Evolutionary conservation across 2,113 vertebrate species (phyloP).

Genomic region (Apaloderma vittatum): DNA sequence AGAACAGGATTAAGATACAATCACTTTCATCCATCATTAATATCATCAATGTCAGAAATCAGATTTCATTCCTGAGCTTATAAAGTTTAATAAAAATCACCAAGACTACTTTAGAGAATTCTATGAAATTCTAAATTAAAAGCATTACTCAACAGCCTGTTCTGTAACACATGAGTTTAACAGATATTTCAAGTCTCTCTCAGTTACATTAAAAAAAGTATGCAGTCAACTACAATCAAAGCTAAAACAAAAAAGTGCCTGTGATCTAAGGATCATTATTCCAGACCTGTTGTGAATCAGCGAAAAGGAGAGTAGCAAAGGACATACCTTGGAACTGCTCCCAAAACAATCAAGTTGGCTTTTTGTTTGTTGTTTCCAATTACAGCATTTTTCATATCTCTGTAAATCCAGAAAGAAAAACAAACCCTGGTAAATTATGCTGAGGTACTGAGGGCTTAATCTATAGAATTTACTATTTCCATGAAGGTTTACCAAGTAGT

Average conservation of each 20-base stretch:
- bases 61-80: constrained; percentile 13
- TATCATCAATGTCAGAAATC: not conserved
- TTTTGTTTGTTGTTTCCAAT: constrained; percentile 99
- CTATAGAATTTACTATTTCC: constrained; percentile 67
- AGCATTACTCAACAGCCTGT: constrained; percentile 35
- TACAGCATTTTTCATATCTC: constrained; percentile 99
- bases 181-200: constrained; percentile 39
- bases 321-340: constrained; percentile 96
- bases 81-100: constrained; percentile 9
- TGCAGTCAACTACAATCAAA: constrained; percentile 54
- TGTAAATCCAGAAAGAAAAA: constrained; percentile 83
- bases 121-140: constrained; percentile 37
- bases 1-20: constrained; percentile 31
- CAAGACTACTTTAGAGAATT: not conserved
- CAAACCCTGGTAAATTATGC: constrained; percentile 73
- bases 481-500: constrained; percentile 29
- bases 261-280: constrained; percentile 52
- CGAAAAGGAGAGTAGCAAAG: constrained; percentile 74
- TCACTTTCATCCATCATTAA: constrained; percentile 13
- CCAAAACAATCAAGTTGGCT: constrained; percentile 98
- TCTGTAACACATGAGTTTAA: constrained; percentile 39
- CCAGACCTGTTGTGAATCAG: constrained; percentile 58
- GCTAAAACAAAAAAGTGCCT: constrained; percentile 50
- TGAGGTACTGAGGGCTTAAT: constrained; percentile 74
- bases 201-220: constrained; percentile 39